Conservation (phyloP, 2,888 invertebrate species). For the Elmis aenea region DNA sequence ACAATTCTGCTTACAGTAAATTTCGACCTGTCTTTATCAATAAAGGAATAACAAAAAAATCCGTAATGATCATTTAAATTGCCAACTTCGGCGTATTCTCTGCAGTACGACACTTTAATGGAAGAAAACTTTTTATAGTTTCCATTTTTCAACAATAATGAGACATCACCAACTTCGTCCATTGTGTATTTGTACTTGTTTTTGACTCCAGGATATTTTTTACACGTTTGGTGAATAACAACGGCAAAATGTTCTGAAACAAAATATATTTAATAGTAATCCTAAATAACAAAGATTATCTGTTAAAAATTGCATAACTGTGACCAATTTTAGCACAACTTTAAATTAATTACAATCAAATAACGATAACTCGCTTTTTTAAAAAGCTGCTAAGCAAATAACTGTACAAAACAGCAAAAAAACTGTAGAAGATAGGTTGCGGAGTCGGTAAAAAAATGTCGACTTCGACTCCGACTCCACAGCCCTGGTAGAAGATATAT, state of each 20-base stretch:
- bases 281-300: too few relatives aligned
- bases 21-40: neutral
- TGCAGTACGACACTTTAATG: neutral
- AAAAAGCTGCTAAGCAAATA: too few relatives aligned
- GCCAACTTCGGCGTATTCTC: neutral
- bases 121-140: neutral
- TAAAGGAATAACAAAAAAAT: neutral
- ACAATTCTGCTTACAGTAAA: constrained; percentile 27
- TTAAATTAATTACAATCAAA: too few relatives aligned
- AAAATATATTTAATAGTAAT: too few relatives aligned
- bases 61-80: neutral
- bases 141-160: neutral
- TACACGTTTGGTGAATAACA: neutral
- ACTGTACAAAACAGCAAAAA: too few relatives aligned
- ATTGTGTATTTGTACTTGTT: neutral
- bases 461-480: too few relatives aligned
- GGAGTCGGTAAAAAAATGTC: too few relatives aligned
- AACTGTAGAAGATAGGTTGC: too few relatives aligned
- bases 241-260: neutral
- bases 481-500: too few relatives aligned
- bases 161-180: neutral
- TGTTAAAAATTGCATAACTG: too few relatives aligned
- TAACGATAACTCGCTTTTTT: too few relatives aligned
- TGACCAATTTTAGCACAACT: too few relatives aligned
- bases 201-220: neutral